Conservation (phyloP, 2,113 vertebrate genomes). For the Verasper variegatus region DNA sequence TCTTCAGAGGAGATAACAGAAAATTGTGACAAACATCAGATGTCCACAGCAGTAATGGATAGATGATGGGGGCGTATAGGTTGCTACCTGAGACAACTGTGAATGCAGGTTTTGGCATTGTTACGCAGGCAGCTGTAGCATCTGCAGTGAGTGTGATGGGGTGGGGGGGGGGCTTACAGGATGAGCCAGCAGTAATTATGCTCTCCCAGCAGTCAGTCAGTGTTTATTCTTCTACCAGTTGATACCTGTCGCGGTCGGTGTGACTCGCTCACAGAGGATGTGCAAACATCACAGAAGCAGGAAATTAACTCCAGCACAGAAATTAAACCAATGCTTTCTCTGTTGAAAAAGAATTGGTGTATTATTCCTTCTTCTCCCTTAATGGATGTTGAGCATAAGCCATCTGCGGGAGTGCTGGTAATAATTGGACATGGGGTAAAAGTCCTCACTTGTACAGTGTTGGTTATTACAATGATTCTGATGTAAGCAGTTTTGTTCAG, state of each 20-base stretch:
- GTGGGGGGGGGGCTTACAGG: neutral
- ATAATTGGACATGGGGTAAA: constrained; percentile 7
- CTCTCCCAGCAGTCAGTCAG: constrained; percentile 59
- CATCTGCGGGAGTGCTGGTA: neutral
- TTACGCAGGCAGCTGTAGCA: constrained; percentile 37
- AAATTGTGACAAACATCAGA: constrained; percentile 18
- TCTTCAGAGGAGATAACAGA: constrained; percentile 19
- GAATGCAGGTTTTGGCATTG: constrained; percentile 38
- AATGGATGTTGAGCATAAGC: neutral
- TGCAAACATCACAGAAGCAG: constrained; percentile 61
- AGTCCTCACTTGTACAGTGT: neutral
- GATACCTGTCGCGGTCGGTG: constrained; percentile 48
- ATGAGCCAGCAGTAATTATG: constrained; percentile 59
- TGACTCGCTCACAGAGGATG: constrained; percentile 39
- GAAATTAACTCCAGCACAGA: constrained; percentile 44
- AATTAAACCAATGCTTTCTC: constrained; percentile 16
- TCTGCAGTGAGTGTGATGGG: constrained; percentile 24
- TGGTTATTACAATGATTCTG: constrained; percentile 18
- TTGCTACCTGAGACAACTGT: neutral
- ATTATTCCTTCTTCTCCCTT: neutral
- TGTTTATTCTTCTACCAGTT: constrained; percentile 67
- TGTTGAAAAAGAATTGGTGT: neutral
- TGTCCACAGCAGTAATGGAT: constrained; percentile 15
- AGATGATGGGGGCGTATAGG: constrained; percentile 14
- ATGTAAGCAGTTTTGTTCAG: constrained; percentile 33